These are phyloP conservation scores for Papilio dardanus DNA, from an alignment of 1,140 invertebrate species.

Conservation along the genomic window DNA sequence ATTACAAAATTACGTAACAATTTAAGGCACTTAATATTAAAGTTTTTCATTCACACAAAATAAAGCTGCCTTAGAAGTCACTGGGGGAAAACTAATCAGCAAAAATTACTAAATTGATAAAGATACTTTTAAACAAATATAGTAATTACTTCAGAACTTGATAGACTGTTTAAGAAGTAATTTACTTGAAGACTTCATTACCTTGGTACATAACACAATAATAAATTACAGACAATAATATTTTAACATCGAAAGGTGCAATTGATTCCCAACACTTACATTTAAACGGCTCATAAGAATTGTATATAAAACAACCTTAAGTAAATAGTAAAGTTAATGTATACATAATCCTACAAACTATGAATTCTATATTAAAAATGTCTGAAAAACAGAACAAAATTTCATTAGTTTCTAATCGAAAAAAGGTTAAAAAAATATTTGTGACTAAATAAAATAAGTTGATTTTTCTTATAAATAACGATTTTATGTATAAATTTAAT, in stretches of 20 bases:
- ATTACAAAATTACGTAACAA: constrained; percentile 35
- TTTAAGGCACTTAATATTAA: constrained; percentile 16
- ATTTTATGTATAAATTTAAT: constrained; percentile 13
- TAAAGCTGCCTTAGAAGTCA: constrained; percentile 9
- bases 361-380: not conserved
- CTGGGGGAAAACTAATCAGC: not conserved
- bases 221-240: constrained; percentile 33
- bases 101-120: too few relatives aligned
- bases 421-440: constrained; percentile 26
- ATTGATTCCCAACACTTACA: not conserved
- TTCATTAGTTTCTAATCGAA: not conserved
- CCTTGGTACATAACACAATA: not conserved
- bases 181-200: not conserved
- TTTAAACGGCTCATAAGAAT: not conserved
- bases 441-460: constrained; percentile 31
- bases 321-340: constrained; percentile 6
- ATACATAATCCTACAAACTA: constrained; percentile 25
- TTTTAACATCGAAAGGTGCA: constrained; percentile 25
- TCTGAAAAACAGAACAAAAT: constrained; percentile 22
- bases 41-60: not conserved
- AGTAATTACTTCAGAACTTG: not conserved
- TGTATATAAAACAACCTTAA: constrained; percentile 5
- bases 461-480: constrained; percentile 21
- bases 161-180: not conserved
- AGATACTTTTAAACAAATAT: too few relatives aligned